Conservation (phyloP, 1,140 invertebrate genomes). For the Drosophila rhopaloa region DNA sequence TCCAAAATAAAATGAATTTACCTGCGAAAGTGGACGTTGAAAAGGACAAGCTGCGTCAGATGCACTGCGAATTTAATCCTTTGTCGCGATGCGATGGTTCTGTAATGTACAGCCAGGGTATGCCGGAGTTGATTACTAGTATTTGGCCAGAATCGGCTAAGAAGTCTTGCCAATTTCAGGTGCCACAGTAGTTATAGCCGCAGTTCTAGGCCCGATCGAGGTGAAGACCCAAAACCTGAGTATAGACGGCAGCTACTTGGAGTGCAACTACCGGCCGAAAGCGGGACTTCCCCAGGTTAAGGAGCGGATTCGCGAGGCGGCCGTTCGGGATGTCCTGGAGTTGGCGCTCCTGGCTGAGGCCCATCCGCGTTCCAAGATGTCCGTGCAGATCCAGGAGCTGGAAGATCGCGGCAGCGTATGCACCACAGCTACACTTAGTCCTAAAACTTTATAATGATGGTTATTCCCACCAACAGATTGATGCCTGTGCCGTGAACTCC, state of each 20-base stretch:
- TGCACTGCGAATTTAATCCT: conserved; percentile 89
- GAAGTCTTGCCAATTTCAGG: conserved; percentile 84
- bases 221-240: conserved; percentile 91
- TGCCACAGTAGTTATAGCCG: conserved; percentile 90
- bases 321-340: conserved; percentile 91
- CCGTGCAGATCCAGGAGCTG: conserved; percentile 93
- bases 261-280: conserved; percentile 91
- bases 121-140: conserved; percentile 81
- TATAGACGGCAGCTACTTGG: conserved; percentile 91
- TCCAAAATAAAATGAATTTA: conserved; percentile 42
- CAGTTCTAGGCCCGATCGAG: conserved; percentile 94
- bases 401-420: conserved; percentile 93
- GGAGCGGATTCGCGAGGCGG: conserved; percentile 90
- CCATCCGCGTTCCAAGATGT: conserved; percentile 92
- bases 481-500: conserved; percentile 93
- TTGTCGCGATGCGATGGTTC: conserved; percentile 91
- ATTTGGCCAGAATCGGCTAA: conserved; percentile 4
- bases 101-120: conserved; percentile 88
- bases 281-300: conserved; percentile 89
- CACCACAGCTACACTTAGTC: background rate
- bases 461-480: conserved; percentile 86
- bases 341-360: conserved; percentile 88
- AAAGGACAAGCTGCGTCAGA: conserved; percentile 71
- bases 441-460: background rate
- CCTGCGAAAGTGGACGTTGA: background rate